phyloP scores from a whole-genome alignment of 2,797 vertebrate genomes.

The Hybognathus amarus region DNA sequence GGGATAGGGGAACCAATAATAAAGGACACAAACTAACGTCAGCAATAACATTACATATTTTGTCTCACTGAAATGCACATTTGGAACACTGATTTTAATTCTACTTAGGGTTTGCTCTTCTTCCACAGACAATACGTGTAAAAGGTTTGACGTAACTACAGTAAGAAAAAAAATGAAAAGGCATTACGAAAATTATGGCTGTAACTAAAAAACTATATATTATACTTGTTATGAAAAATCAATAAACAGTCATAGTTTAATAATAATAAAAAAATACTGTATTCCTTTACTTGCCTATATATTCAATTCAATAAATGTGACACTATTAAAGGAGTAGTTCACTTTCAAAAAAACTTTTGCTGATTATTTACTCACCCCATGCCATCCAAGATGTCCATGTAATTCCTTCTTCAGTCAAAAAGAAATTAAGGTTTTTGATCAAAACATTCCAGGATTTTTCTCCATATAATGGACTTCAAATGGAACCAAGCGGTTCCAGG shows the following conservation, averaged over 20 bases:
- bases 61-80: background rate
- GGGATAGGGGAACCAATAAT: background rate
- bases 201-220: background rate
- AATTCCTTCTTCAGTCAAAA: too few relatives aligned
- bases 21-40: background rate
- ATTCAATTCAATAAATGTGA: background rate
- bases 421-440: too few relatives aligned
- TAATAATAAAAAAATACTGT: background rate
- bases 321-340: too few relatives aligned
- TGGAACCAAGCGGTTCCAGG: too few relatives aligned
- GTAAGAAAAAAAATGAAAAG: background rate
- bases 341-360: too few relatives aligned
- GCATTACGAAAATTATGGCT: background rate
- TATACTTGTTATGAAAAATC: background rate
- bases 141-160: background rate
- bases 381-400: too few relatives aligned
- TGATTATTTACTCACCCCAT: too few relatives aligned
- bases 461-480: too few relatives aligned
- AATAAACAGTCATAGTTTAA: background rate
- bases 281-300: background rate
- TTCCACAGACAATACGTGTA: background rate
- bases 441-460: too few relatives aligned
- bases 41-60: too few relatives aligned
- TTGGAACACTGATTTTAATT: background rate
- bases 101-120: background rate